phyloP scores from a whole-genome alignment of 2,888 invertebrate species.

The Zygothrica quintamaculata region DNA sequence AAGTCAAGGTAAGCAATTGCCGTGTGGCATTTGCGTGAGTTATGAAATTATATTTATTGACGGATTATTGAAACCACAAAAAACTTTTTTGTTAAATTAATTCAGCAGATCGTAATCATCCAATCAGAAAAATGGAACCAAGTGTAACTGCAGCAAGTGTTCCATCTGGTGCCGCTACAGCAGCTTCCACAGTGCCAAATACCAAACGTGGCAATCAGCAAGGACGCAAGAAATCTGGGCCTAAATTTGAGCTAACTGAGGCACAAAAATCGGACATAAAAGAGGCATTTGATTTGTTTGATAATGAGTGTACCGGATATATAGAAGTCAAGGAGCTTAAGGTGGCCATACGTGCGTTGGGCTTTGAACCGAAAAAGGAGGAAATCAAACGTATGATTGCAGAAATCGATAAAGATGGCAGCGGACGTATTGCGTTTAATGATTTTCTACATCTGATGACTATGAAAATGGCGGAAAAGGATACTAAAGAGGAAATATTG shows the following conservation, averaged over 20 bases:
- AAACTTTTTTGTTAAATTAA: slow-evolving; percentile 35
- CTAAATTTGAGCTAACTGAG: slow-evolving; percentile 93
- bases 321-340: slow-evolving; percentile 97
- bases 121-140: slow-evolving; percentile 56
- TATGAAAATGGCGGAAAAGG: slow-evolving; percentile 97
- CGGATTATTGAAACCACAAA: slow-evolving; percentile 26
- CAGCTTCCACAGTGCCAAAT: slow-evolving; percentile 32
- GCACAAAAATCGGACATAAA: slow-evolving; percentile 96
- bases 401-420: slow-evolving; percentile 94
- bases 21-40: slow-evolving; percentile 65
- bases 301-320: slow-evolving; percentile 93
- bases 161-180: slow-evolving; percentile 11
- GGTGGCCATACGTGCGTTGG: slow-evolving; percentile 97
- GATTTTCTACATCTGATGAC: slow-evolving; percentile 96
- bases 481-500: slow-evolving; percentile 96
- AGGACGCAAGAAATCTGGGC: slow-evolving; percentile 88
- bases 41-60: slow-evolving; percentile 60
- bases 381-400: slow-evolving; percentile 97
- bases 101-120: slow-evolving; percentile 39
- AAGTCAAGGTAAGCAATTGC: slow-evolving; percentile 64
- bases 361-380: slow-evolving; percentile 98
- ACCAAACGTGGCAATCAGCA: slow-evolving; percentile 63
- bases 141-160: slow-evolving; percentile 44
- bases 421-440: slow-evolving; percentile 93
- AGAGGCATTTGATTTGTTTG: slow-evolving; percentile 98